Conservation (phyloP, 2,888 invertebrate species). For the Xiphydria camelus region DNA sequence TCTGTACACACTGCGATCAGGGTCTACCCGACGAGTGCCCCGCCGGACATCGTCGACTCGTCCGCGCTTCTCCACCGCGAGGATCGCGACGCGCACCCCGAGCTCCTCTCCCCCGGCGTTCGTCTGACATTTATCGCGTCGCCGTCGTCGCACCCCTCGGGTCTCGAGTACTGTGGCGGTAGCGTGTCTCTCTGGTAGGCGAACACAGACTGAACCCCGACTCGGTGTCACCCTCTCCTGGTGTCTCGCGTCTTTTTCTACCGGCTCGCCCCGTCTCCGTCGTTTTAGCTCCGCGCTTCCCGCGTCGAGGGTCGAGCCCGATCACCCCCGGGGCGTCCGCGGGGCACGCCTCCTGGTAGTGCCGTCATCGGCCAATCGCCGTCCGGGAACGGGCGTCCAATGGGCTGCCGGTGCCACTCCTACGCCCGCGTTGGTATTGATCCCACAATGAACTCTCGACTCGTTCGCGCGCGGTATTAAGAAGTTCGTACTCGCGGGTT, state of each 20-base stretch:
- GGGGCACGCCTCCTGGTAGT: conserved; percentile 54
- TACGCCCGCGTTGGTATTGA: conserved; percentile 52
- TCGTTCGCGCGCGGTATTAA: conserved; percentile 42
- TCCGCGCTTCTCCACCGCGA: no score
- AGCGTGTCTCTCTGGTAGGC: conserved; percentile 53
- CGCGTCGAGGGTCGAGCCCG: conserved; percentile 35
- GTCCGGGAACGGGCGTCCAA: conserved; percentile 42
- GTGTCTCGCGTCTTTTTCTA: conserved; percentile 40
- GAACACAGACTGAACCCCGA: conserved; percentile 56
- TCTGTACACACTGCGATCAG: no score
- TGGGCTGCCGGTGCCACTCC: conserved; percentile 53
- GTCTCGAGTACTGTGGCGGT: conserved; percentile 19
- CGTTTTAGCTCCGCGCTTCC: conserved; percentile 10
- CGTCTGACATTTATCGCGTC: no score
- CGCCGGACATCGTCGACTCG: no score
- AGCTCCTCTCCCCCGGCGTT: no score
- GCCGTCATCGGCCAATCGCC: conserved; percentile 41
- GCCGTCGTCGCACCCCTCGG: conserved; percentile 3
- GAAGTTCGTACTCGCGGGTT: conserved; percentile 42
- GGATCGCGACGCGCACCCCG: no score
- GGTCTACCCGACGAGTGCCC: no score
- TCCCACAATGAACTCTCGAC: conserved; percentile 55
- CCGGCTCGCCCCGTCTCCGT: conserved; percentile 22
- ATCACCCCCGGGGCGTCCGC: conserved; percentile 19
- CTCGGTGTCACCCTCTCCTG: conserved; percentile 47